Percentiles rank a stretch among this genome's conserved stretches.
These are phyloP conservation scores for Hypomesus transpacificus DNA, from an alignment of 2,113 vertebrate species.

Conservation along the genomic window DNA sequence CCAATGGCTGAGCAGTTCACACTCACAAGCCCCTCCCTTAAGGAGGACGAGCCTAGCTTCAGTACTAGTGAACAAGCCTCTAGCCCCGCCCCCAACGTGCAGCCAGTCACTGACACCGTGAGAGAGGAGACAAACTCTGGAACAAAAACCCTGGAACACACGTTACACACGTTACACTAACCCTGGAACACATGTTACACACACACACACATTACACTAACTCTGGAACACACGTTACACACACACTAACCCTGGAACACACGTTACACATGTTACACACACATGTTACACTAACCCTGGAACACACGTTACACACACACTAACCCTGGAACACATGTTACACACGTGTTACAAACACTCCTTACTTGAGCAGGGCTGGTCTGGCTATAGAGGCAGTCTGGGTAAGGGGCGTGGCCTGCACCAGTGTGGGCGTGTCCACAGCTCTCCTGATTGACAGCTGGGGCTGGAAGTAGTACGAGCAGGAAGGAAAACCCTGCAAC, in stretches of 20 bases:
- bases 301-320: no score
- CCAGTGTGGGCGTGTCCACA: constrained; percentile 75
- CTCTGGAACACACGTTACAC: not conserved
- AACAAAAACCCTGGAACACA: constrained; percentile 76
- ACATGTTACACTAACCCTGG: not conserved
- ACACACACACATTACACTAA: not conserved
- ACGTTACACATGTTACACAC: not conserved
- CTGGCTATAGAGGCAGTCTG: constrained; percentile 54
- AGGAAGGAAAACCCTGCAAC: constrained; percentile 83
- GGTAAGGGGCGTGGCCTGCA: constrained; percentile 60
- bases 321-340: constrained; percentile 64
- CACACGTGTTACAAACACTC: no score
- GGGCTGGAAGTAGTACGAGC: constrained; percentile 88
- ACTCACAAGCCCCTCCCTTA: constrained; percentile 67
- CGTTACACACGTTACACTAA: not conserved
- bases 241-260: not conserved
- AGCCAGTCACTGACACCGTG: constrained; percentile 73
- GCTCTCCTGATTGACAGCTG: constrained; percentile 84
- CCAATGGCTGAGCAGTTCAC: constrained; percentile 67
- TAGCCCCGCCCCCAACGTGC: constrained; percentile 43
- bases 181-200: not conserved
- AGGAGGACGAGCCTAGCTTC: constrained; percentile 74
- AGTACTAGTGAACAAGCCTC: constrained; percentile 70
- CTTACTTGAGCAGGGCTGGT: constrained; percentile 83
- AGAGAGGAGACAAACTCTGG: constrained; percentile 79